Evolutionary conservation across 2,888 invertebrate species (phyloP).

Genomic region (Achlya flavicornis): DNA sequence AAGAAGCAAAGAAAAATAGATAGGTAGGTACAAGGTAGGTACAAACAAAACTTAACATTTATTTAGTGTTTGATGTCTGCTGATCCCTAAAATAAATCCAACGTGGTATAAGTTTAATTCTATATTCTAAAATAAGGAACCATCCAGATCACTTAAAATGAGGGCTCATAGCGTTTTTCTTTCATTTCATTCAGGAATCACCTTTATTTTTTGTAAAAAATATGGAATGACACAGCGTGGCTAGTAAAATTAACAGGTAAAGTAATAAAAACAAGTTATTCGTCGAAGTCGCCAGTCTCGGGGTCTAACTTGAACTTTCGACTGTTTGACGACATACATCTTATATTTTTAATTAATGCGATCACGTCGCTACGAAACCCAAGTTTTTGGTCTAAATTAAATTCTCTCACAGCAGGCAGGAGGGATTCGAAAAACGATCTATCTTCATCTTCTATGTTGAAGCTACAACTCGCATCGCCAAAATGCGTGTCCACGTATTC

Average conservation of each 20-base stretch:
- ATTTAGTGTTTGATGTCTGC: no score
- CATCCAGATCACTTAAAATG: no score
- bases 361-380: conserved; percentile 67
- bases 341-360: conserved; percentile 58
- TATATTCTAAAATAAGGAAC: no score
- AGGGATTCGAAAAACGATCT: conserved; percentile 70
- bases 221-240: not conserved
- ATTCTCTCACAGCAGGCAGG: conserved; percentile 64
- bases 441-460: conserved; percentile 60
- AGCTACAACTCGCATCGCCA: conserved; percentile 42
- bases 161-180: no score
- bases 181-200: no score
- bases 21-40: no score
- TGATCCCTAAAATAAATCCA: no score
- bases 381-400: conserved; percentile 67
- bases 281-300: conserved; percentile 19
- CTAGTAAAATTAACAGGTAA: not conserved
- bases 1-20: no score
- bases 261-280: not conserved
- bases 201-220: not conserved
- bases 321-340: conserved; percentile 37
- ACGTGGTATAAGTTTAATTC: no score
- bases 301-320: conserved; percentile 41
- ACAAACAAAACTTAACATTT: no score
- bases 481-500: conserved; percentile 61